Evolutionary conservation across 2,797 vertebrate species (phyloP).

Genomic region (Siniperca obscura): DNA sequence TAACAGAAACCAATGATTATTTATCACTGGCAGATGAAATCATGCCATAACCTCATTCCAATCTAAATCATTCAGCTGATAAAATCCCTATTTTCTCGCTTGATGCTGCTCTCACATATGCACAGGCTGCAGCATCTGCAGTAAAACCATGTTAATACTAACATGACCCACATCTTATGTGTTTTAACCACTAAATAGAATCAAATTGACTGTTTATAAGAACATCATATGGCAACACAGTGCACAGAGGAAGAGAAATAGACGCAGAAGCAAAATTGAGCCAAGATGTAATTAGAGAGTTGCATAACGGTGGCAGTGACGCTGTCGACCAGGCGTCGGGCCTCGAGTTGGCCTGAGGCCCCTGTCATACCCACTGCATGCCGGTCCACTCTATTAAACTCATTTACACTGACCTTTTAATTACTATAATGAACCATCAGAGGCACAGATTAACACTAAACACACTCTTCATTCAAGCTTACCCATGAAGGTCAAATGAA

Average conservation of each 20-base stretch:
- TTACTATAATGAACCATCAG: slow-evolving; percentile 68
- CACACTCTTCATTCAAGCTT: slow-evolving; percentile 45
- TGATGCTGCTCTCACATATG: slow-evolving; percentile 5
- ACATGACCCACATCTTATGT: not conserved
- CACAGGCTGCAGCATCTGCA: not conserved
- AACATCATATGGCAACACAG: slow-evolving; percentile 20
- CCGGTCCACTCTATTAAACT: slow-evolving; percentile 63
- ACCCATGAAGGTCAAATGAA: slow-evolving; percentile 48
- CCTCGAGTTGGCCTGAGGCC: slow-evolving; percentile 52
- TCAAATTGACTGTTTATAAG: slow-evolving; percentile 20
- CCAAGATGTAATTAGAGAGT: slow-evolving; percentile 71
- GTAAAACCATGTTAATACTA: slow-evolving; percentile 1
- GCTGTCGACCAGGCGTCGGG: slow-evolving; percentile 37
- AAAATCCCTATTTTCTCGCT: slow-evolving; percentile 6
- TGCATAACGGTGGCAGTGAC: slow-evolving; percentile 70
- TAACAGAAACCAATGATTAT: slow-evolving; percentile 18
- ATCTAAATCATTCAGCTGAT: slow-evolving; percentile 11
- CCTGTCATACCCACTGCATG: slow-evolving; percentile 23
- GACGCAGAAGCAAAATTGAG: slow-evolving; percentile 33
- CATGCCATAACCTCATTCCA: slow-evolving; percentile 17
- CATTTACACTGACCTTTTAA: slow-evolving; percentile 70
- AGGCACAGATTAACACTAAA: slow-evolving; percentile 47
- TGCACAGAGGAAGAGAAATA: slow-evolving; percentile 12
- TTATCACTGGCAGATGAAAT: slow-evolving; percentile 24
- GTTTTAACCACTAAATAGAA: slow-evolving; percentile 28